Conservation (phyloP, 1,140 invertebrate species). For the Neodiprion pinetum region DNA sequence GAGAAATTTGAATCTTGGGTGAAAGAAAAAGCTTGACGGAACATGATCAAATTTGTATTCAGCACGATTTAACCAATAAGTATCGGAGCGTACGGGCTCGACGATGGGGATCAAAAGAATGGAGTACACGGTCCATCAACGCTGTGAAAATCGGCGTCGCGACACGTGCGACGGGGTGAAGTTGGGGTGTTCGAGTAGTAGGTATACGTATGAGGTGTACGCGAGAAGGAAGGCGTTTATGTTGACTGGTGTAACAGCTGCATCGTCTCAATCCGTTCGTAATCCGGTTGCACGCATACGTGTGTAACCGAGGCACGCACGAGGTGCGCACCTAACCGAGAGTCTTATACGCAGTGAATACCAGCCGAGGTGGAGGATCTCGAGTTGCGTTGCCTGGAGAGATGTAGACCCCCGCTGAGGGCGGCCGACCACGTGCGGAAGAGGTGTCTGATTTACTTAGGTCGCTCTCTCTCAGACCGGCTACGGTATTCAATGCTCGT, state of each 20-base stretch:
- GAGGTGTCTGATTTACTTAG: conserved; percentile 46
- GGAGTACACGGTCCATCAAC: too few species aligned
- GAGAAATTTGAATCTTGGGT: too few species aligned
- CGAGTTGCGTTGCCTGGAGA: conserved; percentile 11
- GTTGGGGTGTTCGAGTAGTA: too few species aligned
- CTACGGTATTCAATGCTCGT: conserved; percentile 48
- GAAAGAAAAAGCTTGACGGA: too few species aligned
- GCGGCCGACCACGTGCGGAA: conserved; percentile 2
- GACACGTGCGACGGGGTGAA: too few species aligned
- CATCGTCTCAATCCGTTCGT: background rate
- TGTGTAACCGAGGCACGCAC: background rate
- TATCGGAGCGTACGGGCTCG: too few species aligned
- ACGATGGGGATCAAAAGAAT: too few species aligned
- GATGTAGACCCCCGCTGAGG: conserved; percentile 10
- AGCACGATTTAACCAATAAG: too few species aligned
- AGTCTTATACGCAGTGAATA: background rate
- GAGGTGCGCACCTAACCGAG: background rate
- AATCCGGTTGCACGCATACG: background rate
- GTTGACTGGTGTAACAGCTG: background rate
- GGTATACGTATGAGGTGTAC: too few species aligned
- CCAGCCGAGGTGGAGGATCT: background rate
- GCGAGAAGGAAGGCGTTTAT: too few species aligned
- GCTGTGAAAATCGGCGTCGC: too few species aligned
- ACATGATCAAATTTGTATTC: too few species aligned
- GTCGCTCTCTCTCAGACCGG: conserved; percentile 15